Percentiles rank a stretch among this genome's conserved stretches.
phyloP scores from a whole-genome alignment of 2,888 invertebrate genomes.

The Stegophylla sp. region DNA sequence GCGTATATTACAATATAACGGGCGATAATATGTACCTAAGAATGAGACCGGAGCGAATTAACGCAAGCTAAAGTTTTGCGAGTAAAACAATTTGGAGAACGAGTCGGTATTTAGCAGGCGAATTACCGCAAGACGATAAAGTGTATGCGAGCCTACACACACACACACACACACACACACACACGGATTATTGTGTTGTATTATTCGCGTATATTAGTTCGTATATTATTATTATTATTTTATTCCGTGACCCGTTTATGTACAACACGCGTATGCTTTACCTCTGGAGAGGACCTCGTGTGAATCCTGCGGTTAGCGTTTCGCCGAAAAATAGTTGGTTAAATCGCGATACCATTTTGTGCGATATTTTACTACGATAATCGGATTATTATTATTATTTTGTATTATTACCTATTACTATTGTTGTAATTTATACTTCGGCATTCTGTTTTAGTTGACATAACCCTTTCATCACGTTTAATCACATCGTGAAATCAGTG shows the following conservation, averaged over 20 bases:
- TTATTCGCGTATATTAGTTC: slow-evolving; percentile 13
- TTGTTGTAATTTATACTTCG: too few relatives aligned
- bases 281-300: background rate
- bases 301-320: too few relatives aligned
- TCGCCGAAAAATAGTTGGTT: too few relatives aligned
- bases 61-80: slow-evolving; percentile 36
- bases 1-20: too few relatives aligned
- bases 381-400: slow-evolving; percentile 19
- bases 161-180: too few relatives aligned
- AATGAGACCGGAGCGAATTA: slow-evolving; percentile 2
- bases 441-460: too few relatives aligned
- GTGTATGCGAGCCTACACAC: background rate
- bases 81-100: slow-evolving; percentile 31
- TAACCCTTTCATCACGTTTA: too few relatives aligned
- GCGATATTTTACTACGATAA: background rate
- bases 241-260: slow-evolving; percentile 2
- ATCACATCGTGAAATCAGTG: too few relatives aligned
- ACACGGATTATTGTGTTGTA: background rate
- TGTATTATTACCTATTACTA: too few relatives aligned
- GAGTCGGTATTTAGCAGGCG: slow-evolving; percentile 3
- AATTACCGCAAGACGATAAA: slow-evolving; percentile 13
- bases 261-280: background rate
- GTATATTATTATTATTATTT: background rate
- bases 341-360: background rate
- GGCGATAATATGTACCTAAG: too few relatives aligned